Evolutionary conservation across 1,140 invertebrate species (phyloP).

Genomic region (Ceratina japonica): DNA sequence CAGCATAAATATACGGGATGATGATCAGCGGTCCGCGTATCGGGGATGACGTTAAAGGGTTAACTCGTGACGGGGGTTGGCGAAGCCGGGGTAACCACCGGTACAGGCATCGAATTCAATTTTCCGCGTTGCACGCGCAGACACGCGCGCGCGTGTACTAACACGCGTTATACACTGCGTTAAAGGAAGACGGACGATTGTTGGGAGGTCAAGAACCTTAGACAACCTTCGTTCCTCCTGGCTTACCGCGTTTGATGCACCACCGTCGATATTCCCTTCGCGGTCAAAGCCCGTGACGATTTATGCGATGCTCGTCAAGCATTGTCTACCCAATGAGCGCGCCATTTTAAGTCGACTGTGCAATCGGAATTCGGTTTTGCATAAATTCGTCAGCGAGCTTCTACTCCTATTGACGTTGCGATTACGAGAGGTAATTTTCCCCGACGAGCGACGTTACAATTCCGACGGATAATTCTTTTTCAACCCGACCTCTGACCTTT

Average conservation of each 20-base stretch:
- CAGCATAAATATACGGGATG: slow-evolving; percentile 36
- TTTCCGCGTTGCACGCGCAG: slow-evolving; percentile 41
- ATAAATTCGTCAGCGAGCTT: too few species aligned
- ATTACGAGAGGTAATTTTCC: too few species aligned
- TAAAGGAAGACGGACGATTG: not conserved
- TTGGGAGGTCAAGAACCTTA: slow-evolving; percentile 57
- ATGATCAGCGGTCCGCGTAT: slow-evolving; percentile 45
- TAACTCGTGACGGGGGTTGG: slow-evolving; percentile 16
- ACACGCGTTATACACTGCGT: slow-evolving; percentile 3
- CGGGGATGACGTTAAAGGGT: slow-evolving; percentile 37
- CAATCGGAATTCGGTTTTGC: too few species aligned
- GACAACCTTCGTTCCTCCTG: slow-evolving; percentile 41
- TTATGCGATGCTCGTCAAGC: not conserved
- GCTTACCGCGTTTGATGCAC: slow-evolving; percentile 36
- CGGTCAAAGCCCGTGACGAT: not conserved
- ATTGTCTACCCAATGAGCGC: too few species aligned
- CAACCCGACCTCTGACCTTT: too few species aligned
- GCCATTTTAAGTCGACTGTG: too few species aligned
- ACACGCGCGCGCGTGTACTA: too few species aligned
- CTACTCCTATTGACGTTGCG: too few species aligned
- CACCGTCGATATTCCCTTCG: slow-evolving; percentile 27
- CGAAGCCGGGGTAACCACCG: not conserved
- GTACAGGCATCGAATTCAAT: slow-evolving; percentile 58
- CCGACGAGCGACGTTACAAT: too few species aligned
- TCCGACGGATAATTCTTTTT: too few species aligned